Percentiles rank a stretch among this genome's conserved stretches.
phyloP scores from a whole-genome alignment of 2,797 vertebrate species.

The Enteromius afrohamiltoni region DNA sequence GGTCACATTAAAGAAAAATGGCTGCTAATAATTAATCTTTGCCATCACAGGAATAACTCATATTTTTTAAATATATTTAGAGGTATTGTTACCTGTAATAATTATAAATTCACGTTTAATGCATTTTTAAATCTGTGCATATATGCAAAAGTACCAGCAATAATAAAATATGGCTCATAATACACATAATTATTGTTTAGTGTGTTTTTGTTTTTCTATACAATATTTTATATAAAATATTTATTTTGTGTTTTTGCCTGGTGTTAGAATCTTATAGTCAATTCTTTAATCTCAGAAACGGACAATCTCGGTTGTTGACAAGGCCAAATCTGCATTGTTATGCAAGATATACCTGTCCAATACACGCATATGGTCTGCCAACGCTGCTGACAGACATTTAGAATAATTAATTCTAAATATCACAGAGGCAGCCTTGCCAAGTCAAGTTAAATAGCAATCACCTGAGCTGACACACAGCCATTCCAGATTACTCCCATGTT shows the following conservation, averaged over 20 bases:
- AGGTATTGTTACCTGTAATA: background rate
- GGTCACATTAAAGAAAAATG: background rate
- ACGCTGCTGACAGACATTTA: slow-evolving; percentile 17
- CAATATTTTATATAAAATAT: background rate
- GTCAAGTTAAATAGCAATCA: slow-evolving; percentile 46
- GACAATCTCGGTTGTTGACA: background rate
- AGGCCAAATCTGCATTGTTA: slow-evolving; percentile 10
- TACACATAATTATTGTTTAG: background rate
- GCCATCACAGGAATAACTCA: background rate
- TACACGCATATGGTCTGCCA: background rate
- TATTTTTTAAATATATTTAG: background rate
- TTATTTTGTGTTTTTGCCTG: background rate
- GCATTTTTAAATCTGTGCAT: background rate
- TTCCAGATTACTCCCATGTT: slow-evolving; percentile 10
- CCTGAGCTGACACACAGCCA: slow-evolving; percentile 4
- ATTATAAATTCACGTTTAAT: background rate
- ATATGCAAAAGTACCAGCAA: no score
- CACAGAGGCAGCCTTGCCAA: slow-evolving; percentile 19
- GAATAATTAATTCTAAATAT: slow-evolving; percentile 36
- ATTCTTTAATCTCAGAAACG: background rate
- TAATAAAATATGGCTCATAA: background rate
- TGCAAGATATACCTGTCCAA: slow-evolving; percentile 15
- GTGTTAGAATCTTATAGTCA: background rate
- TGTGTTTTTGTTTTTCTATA: background rate
- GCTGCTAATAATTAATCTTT: background rate